These are phyloP conservation scores for Invenusta paracnida DNA, from an alignment of 2,888 invertebrate species.

Conservation along the genomic window DNA sequence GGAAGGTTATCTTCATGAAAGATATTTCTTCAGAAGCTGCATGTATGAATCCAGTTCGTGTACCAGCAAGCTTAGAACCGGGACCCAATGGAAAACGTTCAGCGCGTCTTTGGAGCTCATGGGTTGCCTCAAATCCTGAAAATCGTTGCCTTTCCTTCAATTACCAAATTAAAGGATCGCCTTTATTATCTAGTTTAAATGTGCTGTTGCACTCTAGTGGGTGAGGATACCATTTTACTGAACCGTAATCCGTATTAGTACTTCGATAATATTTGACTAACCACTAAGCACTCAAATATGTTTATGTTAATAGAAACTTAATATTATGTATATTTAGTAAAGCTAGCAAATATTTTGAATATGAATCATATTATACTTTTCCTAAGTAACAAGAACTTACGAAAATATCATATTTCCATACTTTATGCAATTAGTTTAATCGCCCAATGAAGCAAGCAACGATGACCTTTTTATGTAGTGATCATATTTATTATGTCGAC, in stretches of 20 bases:
- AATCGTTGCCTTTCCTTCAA: slow-evolving; percentile 25
- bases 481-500: not conserved
- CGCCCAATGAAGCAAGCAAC: not conserved
- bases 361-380: too few species aligned
- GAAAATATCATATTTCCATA: too few species aligned
- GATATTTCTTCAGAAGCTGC: not conserved
- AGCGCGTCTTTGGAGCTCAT: slow-evolving; percentile 40
- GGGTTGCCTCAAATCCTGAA: slow-evolving; percentile 17
- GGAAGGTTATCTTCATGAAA: not conserved
- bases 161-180: not conserved
- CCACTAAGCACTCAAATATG: too few species aligned
- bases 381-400: too few species aligned
- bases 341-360: too few species aligned
- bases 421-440: too few species aligned
- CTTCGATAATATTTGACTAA: too few species aligned
- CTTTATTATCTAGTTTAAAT: not conserved
- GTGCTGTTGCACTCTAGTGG: not conserved
- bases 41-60: slow-evolving; percentile 36
- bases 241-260: too few species aligned
- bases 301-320: too few species aligned
- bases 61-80: not conserved
- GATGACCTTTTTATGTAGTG: not conserved
- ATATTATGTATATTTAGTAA: too few species aligned
- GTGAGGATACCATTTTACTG: not conserved
- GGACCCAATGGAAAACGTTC: slow-evolving; percentile 12